Conservation (phyloP, 1,140 invertebrate species). For the Diachasmimorpha longicaudata region DNA sequence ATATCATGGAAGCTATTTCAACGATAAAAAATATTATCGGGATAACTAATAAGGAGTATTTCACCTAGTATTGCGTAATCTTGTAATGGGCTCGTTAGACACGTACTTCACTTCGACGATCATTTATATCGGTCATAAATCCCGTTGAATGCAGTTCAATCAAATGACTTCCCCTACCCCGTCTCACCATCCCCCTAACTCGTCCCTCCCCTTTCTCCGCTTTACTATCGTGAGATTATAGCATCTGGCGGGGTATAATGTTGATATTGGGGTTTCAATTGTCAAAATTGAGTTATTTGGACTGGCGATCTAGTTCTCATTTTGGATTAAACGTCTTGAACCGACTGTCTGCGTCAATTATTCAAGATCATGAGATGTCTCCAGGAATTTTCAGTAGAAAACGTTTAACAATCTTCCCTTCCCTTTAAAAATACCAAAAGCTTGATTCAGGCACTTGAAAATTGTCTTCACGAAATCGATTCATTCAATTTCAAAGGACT, state of each 20-base stretch:
- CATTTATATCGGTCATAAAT: slow-evolving; percentile 29
- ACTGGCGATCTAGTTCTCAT: background rate
- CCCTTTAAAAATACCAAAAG: no score
- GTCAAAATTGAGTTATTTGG: background rate
- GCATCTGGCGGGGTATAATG: background rate
- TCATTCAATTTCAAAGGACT: no score
- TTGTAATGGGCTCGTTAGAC: slow-evolving; percentile 49
- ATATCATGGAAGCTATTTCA: background rate
- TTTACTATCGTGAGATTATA: background rate
- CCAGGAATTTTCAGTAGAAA: no score
- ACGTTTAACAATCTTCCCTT: no score
- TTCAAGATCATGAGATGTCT: no score
- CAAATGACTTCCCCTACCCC: background rate
- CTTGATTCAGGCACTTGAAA: no score
- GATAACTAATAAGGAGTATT: background rate
- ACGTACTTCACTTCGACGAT: slow-evolving; percentile 38
- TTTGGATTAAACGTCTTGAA: no score
- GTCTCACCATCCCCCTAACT: background rate
- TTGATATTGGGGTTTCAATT: background rate
- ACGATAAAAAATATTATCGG: background rate
- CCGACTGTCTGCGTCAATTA: no score
- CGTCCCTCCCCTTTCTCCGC: background rate
- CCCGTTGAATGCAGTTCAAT: slow-evolving; percentile 15
- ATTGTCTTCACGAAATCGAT: no score
- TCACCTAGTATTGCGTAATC: slow-evolving; percentile 41